Evolutionary conservation across 2,797 vertebrate species (phyloP), one percentile per base, ranked within the genome.

Genomic region (Hipposideros larvatus): DNA sequence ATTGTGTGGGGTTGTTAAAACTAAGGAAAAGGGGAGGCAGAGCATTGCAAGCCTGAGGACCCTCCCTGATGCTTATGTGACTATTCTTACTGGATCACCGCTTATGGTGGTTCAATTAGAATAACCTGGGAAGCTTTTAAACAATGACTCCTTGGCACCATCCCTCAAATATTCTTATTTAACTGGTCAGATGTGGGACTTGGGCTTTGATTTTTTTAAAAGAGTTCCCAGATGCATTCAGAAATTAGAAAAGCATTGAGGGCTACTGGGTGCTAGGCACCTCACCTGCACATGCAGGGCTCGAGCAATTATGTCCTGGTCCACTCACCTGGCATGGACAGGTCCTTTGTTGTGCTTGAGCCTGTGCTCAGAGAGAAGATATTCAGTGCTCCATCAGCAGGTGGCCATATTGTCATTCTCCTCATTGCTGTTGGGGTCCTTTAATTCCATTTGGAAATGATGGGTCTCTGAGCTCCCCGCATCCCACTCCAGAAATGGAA

Each of bases 301-400:
- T 22, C 88, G 79, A 34, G 31, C 0, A 8, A 11, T 37, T 26
- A 41, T 24, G 15, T 5, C 28, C 46, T 46, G 1, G 3, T 41
- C 34, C 2, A 61, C 28, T 31, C 1, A 0, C 24, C 28, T 21
- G 78, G n/a, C 61, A 57, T 4, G 18, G 53, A 43, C 26, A 11
- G 34, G 21, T 71, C 18, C 61, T 77, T 61, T 86, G 85, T 55
- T 75, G 51, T n/a, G 13, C 66, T 53, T 37, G 53, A 85, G n/a
- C 34, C 15, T 22, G 73, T 51, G 57, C 24, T 41, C 34, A 31
- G 87, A 66, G 15, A 31, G 28, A 18, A 92, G 94, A 48, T 83
- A 95, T 95, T 80, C 59, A 88, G 41, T 88, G 94, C 98, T 97
- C 74, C 41, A 91, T 95, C 95, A 97, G 94, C 87, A 98, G 95